Conservation (phyloP, 2,888 invertebrate genomes). For the Leptinotarsa juncta region DNA sequence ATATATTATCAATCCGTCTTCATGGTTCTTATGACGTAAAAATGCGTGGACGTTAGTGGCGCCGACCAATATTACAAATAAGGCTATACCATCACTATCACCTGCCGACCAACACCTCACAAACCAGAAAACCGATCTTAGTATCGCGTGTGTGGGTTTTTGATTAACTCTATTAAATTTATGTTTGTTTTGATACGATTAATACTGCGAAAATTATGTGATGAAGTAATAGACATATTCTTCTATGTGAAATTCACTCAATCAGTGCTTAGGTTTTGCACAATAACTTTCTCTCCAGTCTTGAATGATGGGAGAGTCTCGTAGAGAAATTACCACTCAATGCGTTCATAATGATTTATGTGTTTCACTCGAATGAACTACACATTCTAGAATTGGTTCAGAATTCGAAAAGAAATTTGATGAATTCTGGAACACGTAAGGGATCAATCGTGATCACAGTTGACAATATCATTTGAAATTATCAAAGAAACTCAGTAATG, state of each 20-base stretch:
- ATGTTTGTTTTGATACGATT: constrained; percentile 34
- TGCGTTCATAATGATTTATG: too few relatives aligned
- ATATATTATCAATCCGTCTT: neutral
- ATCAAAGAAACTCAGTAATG: too few relatives aligned
- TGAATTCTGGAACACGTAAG: too few relatives aligned
- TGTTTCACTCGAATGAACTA: too few relatives aligned
- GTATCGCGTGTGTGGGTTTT: constrained; percentile 33
- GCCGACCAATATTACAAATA: constrained; percentile 20
- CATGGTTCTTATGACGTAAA: constrained; percentile 16
- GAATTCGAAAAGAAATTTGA: too few relatives aligned
- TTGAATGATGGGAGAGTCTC: constrained; percentile 3
- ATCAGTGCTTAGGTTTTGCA: constrained; percentile 4
- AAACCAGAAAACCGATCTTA: constrained; percentile 13
- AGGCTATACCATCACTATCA: constrained; percentile 15
- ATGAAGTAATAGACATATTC: constrained; percentile 21
- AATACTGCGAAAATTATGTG: constrained; percentile 30
- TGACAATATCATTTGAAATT: too few relatives aligned
- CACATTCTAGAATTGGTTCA: too few relatives aligned
- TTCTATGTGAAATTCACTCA: constrained; percentile 14
- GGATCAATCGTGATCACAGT: too few relatives aligned
- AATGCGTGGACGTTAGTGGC: constrained; percentile 25
- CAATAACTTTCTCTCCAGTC: constrained; percentile 21
- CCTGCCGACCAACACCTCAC: constrained; percentile 9
- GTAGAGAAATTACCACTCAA: neutral
- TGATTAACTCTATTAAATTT: constrained; percentile 33